Base-by-base conservation (phyloP, 2,888 invertebrate genomes). In the Diarsia brunnea region DNA sequence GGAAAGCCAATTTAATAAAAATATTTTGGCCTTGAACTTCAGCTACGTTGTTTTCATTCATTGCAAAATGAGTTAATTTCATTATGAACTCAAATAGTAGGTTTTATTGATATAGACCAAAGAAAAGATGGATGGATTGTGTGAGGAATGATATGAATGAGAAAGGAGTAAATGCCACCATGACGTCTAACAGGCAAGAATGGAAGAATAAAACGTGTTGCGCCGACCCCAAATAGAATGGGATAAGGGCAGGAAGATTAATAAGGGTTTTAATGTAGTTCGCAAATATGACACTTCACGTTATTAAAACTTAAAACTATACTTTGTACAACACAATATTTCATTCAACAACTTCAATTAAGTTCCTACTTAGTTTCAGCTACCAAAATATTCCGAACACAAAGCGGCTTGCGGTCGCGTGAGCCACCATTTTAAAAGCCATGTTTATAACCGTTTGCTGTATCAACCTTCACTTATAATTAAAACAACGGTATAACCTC, bases 401-500 rank as follows among this genome's bases (percentile, higher is more conserved):
- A 71, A 58, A 63, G 16, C 43, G n/a, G 7, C 21, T 3, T 38
- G 16, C 10, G 60, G 70, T 83, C 63, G 82, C 82, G 77, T 83
- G 82, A 27, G 65, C 31, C 67, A 47, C 58, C 49, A 71, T 76
- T 82, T 76, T 77, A 27, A 71, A 77, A 76, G 55, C 63, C 53
- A 38, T 80, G 68, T 79, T 73, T 82, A 73, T n/a, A 31, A 71
- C 58, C 53, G 68, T 66, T 77, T 45, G 68, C 53, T 67, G 65
- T 77, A 69, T 53, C 73, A 83, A 80, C 83, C 73, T 83, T 83
- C 69, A 55, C 19, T 63, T 60, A 65, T 61, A 80, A 73, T 77
- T 71, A 69, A 65, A 77, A 71, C 49, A 58, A 75, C 49, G 19
- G 27, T 66, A 68, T 63, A 65, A 53, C 72, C 65, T 58, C 51